Evolutionary conservation across 2,888 invertebrate genomes (phyloP), one percentile per base, ranked within the genome.

Genomic region (Apodemia hepburni): DNA sequence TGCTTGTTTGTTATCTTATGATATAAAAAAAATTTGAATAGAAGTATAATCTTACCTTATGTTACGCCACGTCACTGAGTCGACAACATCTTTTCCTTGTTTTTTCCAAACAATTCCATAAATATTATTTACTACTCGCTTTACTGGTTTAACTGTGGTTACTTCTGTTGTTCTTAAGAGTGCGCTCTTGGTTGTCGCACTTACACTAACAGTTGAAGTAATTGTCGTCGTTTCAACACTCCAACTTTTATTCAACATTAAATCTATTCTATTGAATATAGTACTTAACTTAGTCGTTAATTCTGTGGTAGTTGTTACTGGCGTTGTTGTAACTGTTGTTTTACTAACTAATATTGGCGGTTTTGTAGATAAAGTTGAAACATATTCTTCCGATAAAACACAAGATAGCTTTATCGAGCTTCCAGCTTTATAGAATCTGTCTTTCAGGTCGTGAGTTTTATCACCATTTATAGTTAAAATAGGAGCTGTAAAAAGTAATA

Each of bases 341-440:
- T 79, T 72, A 22, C 80, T 77, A 11, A 77, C 65, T 22, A 78
- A 81, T 12, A 84, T 80, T 45, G 84, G 75, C 18, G 76, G 68
- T 73, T 84, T 84, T 8, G 80, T 82, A 3, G 84, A 74, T 64
- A 86, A 70, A 27, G 82, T 78, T 57, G 77, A 70, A 58, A 83
- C 73, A 65, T 81, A 90, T 64, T 88, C 85, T 62, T 89, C 89
- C 75, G 90, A 87, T 86, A 91, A 87, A 76, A 86, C 81, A 73
- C 95, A 95, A 42, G 94, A 93, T 67, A 96, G 87, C 80, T 95
- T 95, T 71, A 96, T 95, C 63, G 94, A 93, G 80, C 95, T 95
- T 71, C 95, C 95, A 38, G 94, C 93, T 85, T 95, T 95, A 82
- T 95, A 95, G 80, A 95, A 95, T 73, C 94, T 93, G 81, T 95